Base-by-base conservation (phyloP, 1,140 invertebrate species). In the Bombus difficillimus region DNA sequence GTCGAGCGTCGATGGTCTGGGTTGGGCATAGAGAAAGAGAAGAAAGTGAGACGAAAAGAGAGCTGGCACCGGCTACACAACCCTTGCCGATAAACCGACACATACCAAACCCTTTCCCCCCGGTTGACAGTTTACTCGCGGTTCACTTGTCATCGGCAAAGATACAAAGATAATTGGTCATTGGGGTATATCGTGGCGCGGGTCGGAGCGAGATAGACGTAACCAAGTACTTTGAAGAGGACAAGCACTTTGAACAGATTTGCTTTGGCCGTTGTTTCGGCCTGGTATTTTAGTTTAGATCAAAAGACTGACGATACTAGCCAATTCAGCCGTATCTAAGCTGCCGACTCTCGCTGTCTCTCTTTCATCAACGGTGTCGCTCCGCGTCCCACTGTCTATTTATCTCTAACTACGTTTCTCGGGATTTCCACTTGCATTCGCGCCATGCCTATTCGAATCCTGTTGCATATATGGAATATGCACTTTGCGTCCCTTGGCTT, bases 151-250 rank as follows among this genome's bases (percentile, higher is more conserved):
- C 93, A 95, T 94, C 88, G 94, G 93, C 89, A 95, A 94, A 95
- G 94, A 95, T 94, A 95, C 92, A 91, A 92, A 91, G 92, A 94
- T 95, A 95, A 95, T 95, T 95, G 94, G 92, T 95, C 94, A 95
- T 94, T 93, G 92, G 92, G 92, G 92, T 95, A 95, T 95, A 88
- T 41, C 79, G 88, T 88, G 86, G 90, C 88, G 90, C 81, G 91
- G 83, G 88, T 89, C 90, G 71, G 92, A 93, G 88, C 88, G 90
- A 93, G 91, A 93, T 89, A 86, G 91, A 90, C 90, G 91, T 89
- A 91, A 89, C 77, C 90, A 91, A 93, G 91, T 92, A 93, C 93
- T 93, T 93, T 93, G 92, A 93, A 93, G 92, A 92, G 91, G 86
- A 88, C 91, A 88, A 90, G 89, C 91, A 93, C 94, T 95, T 95